These are phyloP conservation scores for Phoeniculus purpureus DNA, from an alignment of 2,797 vertebrate species.

Conservation along the genomic window DNA sequence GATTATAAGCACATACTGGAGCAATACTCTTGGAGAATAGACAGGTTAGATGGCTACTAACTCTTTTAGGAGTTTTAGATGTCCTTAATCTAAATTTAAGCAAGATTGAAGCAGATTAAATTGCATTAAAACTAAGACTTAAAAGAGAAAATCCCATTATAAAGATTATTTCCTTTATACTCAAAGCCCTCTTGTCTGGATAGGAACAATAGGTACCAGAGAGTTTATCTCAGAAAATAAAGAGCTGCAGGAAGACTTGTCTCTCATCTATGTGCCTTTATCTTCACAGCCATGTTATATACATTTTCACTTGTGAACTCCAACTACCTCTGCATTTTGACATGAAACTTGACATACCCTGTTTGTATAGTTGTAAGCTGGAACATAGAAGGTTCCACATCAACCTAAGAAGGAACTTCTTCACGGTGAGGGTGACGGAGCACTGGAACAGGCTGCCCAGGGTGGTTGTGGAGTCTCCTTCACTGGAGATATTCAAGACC, in stretches of 20 bases:
- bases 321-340: background rate
- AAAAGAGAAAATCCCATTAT: background rate
- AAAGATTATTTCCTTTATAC: background rate
- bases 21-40: background rate
- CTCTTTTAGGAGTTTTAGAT: background rate
- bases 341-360: background rate
- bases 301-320: background rate
- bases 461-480: too few species aligned
- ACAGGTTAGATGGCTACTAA: background rate
- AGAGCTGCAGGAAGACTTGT: background rate
- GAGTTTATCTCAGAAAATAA: background rate
- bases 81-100: background rate
- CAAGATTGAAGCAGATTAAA: background rate
- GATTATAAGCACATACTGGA: accelerated
- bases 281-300: background rate
- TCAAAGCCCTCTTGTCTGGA: background rate
- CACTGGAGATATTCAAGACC: too few species aligned
- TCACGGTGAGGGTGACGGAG: too few species aligned
- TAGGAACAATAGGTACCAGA: background rate
- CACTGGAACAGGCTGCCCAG: too few species aligned
- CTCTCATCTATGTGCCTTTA: background rate
- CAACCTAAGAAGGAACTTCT: too few species aligned
- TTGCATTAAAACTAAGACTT: background rate
- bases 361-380: too few species aligned
- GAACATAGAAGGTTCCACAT: too few species aligned